phyloP scores from a whole-genome alignment of 2,797 vertebrate species.

The Tapera naevia region DNA sequence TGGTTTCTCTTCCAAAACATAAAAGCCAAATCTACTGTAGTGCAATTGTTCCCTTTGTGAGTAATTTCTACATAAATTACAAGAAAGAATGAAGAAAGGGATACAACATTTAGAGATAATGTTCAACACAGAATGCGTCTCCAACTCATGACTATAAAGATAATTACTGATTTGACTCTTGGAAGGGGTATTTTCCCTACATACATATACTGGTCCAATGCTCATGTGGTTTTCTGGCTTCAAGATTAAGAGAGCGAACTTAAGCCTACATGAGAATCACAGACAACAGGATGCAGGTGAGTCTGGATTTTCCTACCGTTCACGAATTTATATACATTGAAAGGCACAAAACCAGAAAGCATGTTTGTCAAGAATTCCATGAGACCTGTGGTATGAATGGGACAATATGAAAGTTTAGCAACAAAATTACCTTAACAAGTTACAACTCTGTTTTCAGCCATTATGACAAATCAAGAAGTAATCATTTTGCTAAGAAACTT shows the following conservation, averaged over 20 bases:
- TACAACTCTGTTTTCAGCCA: slow-evolving; percentile 24
- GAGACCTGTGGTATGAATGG: neutral
- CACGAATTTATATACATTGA: neutral
- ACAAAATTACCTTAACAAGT: slow-evolving; percentile 55
- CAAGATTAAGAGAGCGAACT: neutral
- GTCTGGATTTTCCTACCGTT: neutral
- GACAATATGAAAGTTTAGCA: slow-evolving; percentile 30
- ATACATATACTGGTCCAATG: neutral
- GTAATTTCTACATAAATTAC: neutral
- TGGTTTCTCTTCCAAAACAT: neutral
- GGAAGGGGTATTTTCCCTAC: neutral
- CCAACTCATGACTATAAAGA: neutral
- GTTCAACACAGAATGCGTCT: neutral
- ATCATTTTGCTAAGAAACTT: slow-evolving; percentile 62
- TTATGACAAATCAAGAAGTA: slow-evolving; percentile 60
- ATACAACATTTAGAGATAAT: neutral
- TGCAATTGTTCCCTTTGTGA: neutral
- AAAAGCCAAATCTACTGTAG: neutral
- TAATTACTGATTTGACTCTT: neutral
- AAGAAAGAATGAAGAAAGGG: neutral
- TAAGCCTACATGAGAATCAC: neutral
- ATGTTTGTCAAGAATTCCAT: neutral
- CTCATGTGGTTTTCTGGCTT: neutral
- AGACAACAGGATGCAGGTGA: neutral
- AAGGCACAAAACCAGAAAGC: neutral